Evolutionary conservation across 2,113 vertebrate species (phyloP), one percentile per base, ranked within the genome.

Genomic region (Ageneiosus marmoratus): DNA sequence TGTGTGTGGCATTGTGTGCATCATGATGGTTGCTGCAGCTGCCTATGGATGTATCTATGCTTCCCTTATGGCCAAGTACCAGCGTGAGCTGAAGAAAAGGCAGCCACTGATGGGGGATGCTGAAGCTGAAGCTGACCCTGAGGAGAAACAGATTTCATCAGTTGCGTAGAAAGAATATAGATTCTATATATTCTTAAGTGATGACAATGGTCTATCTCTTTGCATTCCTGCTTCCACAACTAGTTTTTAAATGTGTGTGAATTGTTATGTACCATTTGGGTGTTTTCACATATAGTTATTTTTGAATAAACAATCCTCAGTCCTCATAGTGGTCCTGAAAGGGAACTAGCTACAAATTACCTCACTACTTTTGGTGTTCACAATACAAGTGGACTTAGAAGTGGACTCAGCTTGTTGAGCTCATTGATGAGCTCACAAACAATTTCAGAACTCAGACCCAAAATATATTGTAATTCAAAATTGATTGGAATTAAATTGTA

Each of bases 11-110:
- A 95, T 99, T 0, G 98, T 99, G 10, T 99, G 97, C 88, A 97
- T 99, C 89, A 99, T 99, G 98, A 99, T 99, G 98, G 97, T 99
- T 22, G 98, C 97, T 20, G 98, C 98, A 0, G 98, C 98, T 0
- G 97, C 97, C 34, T 99, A 99, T 0, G 98, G 98, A 11, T 99
- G 98, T 90, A 98, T 99, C 91, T 99, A 99, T 0, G 98, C 98
- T 83, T 98, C 98, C 46, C 95, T 99, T 74, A 99, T 99, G 98
- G 98, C 98, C 88, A 98, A 97, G 89, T 99, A 99, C 91, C 98
- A 99, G 90, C 93, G 97, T 37, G 98, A 99, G 95, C 93, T 99
- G 86, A 99, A 98, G 92, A 99, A 98, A 92, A 94, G 96, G 89
- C 98, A 99, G 91, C 98, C 98, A 0, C 91, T 99, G 77, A 98